Evolutionary conservation across 2,888 invertebrate genomes (phyloP).

Genomic region (Tachystola acroxantha): DNA sequence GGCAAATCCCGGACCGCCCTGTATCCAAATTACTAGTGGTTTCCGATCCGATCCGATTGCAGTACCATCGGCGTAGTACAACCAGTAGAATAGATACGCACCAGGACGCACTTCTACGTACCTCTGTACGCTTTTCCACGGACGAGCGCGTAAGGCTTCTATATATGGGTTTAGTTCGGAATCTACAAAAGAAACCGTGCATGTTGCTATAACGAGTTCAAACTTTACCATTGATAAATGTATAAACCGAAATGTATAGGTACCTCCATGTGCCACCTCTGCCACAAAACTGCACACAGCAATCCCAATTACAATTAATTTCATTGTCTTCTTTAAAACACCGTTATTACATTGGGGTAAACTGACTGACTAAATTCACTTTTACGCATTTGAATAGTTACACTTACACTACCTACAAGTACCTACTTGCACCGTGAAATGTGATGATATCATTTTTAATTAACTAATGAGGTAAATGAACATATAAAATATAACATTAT

Average conservation of each 20-base stretch:
- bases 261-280: constrained; percentile 17
- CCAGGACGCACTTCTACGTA: constrained; percentile 85
- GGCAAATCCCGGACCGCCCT: constrained; percentile 93
- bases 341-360: background rate
- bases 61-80: constrained; percentile 86
- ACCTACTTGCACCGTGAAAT: constrained; percentile 28
- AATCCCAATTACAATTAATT: constrained; percentile 27
- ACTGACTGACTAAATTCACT: constrained; percentile 28
- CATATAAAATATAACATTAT: constrained; percentile 34
- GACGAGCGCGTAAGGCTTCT: constrained; percentile 31
- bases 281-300: constrained; percentile 22
- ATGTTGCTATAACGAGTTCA: no score
- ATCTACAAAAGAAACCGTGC: constrained; percentile 17
- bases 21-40: constrained; percentile 91
- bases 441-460: constrained; percentile 56
- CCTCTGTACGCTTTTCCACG: constrained; percentile 79
- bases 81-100: constrained; percentile 92
- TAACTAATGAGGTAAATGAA: constrained; percentile 54
- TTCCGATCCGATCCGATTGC: constrained; percentile 69
- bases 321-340: constrained; percentile 15
- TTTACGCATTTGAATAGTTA: constrained; percentile 39
- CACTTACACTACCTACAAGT: constrained; percentile 30
- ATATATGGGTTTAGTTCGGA: constrained; percentile 41
- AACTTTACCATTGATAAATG: no score
- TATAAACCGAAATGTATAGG: background rate